A percentile compares a stretch with the other conserved stretches of the same genome.
These are phyloP conservation scores for Molossus alvarezi DNA, from an alignment of 2,797 vertebrate genomes.

Conservation along the genomic window DNA sequence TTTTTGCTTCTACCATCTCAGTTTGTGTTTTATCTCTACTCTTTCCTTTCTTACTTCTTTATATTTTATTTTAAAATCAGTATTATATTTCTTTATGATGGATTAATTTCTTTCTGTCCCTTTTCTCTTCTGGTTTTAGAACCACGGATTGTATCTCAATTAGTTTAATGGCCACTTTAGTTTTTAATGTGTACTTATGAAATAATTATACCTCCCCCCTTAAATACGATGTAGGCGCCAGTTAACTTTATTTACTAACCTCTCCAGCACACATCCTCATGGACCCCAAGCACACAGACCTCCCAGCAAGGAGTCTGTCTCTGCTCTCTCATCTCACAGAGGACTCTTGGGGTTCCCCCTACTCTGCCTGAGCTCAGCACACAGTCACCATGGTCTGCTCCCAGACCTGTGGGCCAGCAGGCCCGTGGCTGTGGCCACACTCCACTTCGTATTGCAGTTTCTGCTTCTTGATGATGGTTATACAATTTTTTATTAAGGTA, in stretches of 20 bases:
- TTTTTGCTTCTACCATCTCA: neutral
- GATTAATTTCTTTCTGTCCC: neutral
- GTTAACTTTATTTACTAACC: neutral
- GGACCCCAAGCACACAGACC: neutral
- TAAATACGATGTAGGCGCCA: neutral
- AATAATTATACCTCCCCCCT: neutral
- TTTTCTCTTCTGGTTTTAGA: neutral
- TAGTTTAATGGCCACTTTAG: neutral
- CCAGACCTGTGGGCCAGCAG: neutral
- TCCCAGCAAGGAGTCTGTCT: too few relatives aligned
- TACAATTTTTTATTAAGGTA: neutral
- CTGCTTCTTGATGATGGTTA: neutral
- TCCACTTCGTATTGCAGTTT: neutral
- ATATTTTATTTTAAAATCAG: neutral
- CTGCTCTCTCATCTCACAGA: neutral
- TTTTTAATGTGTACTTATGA: neutral
- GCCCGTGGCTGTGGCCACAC: neutral
- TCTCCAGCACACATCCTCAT: fast-evolving
- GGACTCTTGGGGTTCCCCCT: neutral
- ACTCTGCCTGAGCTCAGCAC: neutral
- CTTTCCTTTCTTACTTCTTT: neutral
- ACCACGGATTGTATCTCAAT: neutral
- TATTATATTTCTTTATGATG: neutral
- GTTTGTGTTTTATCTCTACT: neutral
- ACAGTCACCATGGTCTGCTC: neutral